Conservation (phyloP, 2,113 vertebrate species). For the Eulemur macaco region DNA sequence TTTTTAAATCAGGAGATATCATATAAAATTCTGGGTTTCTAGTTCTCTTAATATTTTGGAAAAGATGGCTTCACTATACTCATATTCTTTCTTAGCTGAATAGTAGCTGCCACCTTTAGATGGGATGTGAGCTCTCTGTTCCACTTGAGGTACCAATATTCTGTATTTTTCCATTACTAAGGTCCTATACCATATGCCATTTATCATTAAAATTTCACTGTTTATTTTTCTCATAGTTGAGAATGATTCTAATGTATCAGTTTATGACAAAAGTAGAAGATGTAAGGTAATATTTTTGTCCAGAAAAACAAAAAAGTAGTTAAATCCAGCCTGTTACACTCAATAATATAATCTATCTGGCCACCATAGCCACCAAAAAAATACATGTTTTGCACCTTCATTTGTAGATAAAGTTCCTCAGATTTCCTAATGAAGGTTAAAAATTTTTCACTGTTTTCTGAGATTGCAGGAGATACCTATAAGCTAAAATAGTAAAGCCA, state of each 20-base stretch:
- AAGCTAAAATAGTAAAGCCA: neutral
- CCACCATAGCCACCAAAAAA: neutral
- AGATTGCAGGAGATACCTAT: neutral
- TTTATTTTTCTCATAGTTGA: neutral
- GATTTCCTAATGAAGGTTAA: neutral
- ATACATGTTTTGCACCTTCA: neutral
- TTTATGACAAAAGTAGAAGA: conserved; percentile 13
- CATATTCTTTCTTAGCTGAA: neutral
- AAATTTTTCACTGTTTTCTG: neutral
- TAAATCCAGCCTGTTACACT: neutral
- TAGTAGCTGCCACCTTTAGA: neutral
- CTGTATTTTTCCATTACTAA: neutral
- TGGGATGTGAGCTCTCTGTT: neutral
- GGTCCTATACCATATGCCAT: neutral
- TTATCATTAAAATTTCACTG: neutral
- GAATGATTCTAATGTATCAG: neutral
- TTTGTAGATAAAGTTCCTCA: neutral
- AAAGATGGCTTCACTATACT: neutral
- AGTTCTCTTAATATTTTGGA: conserved; percentile 19
- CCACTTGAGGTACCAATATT: neutral
- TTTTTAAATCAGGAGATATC: conserved; percentile 42
- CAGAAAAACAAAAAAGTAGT: neutral
- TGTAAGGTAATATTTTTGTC: neutral
- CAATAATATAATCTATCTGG: neutral
- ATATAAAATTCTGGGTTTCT: conserved; percentile 33